Base-by-base conservation (phyloP, 2,113 vertebrate species). In the Menidia beryllina region DNA sequence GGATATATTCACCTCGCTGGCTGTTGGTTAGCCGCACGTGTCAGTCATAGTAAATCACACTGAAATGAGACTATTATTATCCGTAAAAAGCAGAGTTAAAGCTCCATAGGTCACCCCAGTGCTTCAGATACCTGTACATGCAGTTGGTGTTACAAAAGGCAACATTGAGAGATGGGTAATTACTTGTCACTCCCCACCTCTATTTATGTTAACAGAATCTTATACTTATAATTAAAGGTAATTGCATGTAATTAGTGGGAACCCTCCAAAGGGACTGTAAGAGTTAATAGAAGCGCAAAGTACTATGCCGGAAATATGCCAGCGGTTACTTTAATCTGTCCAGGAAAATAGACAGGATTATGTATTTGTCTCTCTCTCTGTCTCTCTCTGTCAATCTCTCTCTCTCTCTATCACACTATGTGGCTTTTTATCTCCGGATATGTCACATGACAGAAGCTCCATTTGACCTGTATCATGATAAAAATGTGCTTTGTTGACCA, bases 181-280 rank as follows among this genome's bases (percentile, higher is more conserved):
- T 77, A 74, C 36, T 20, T 72, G 49, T 75, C 49, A 81, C 82
- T 77, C 61, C 61, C 50, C 41, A 54, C 41, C 47, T 61, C 41
- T 27, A 58, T 56, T 58, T 19, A 43, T 9, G 4, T 27, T 43
- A 30, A 75, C 20, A 24, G 24, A 64, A 49, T 50, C 68, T 68
- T 38, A 36, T 41, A 26, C 52, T 75, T 69, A 14, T 69, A 69
- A 75, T 82, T 69, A 72, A 51, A 75, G 59, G 38, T 79, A 81
- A 84, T 86, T 79, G 24, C 21, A 56, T 57, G 20, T 75, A 69
- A 83, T 89, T 55, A 73, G 54, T 38, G 64, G 21, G 43, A 47
- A 20, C 52, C n/a, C 45, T 24, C 51, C 57, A 30, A 17, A 48
- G 65, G 50, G 52, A 76, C 71, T 73, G 8, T 27, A 62, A 56